Base-by-base conservation (phyloP, 2,797 vertebrate species). In the Tragopan temminckii region DNA sequence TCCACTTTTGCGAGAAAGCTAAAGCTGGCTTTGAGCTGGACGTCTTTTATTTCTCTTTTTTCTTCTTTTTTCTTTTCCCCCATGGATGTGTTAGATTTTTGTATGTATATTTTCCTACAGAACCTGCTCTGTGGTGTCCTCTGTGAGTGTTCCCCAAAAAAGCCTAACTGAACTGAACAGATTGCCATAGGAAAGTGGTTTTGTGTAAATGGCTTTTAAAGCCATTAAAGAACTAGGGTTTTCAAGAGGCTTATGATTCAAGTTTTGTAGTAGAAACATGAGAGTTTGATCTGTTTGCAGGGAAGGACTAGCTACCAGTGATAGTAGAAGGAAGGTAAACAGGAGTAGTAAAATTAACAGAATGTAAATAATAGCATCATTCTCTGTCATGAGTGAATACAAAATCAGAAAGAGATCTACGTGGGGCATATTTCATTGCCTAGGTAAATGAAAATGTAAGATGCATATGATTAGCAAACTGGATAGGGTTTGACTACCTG, bases 271-370 rank as follows among this genome's bases (percentile, higher is more conserved):
- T 48, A 80, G 59, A 72, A 82, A 15, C 9, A 4, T 46, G 5
- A 6, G 43, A 23, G 2, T 67, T 36, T 35, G 27, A 42, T 42
- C 21, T 45, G 3, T 11, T 81, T 59, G 2, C 5, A 40, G 13
- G 29, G 29, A 61, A 2, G 5, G 45, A 23, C 33, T 4, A 29
- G 1, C 14, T 62, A 42, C 14, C 3, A 38, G 13, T 0, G 0
- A n/a, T 35, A 17, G 8, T 14, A 69, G 36, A 55, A 50, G 29
- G 25, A 69, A 33, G 13, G 20, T 2, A 3, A 85, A 25, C 4
- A 63, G 19, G 5, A 16, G 7, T 62, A 35, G 2, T 38, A 2
- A 36, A 57, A 3, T 24, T 66, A 55, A 50, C 2, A 48, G n/a
- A 70, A 52, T 29, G 55, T 55, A 84, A 58, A 8, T 7, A 50